These are phyloP conservation scores for Turdus rufiventris DNA, from an alignment of 2,113 vertebrate genomes.

Conservation along the genomic window DNA sequence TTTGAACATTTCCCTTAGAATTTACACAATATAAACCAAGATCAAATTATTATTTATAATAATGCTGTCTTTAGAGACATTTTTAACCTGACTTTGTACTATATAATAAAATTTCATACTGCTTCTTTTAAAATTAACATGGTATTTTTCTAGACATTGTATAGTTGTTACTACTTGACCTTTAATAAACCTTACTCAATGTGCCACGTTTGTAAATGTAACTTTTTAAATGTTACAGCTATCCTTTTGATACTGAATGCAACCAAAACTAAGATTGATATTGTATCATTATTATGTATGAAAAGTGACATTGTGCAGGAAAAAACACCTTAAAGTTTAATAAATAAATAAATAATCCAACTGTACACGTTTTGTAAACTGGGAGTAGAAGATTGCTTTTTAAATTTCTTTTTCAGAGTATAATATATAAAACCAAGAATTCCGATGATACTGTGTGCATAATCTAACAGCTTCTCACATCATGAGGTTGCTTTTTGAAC, in stretches of 20 bases:
- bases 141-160: constrained; percentile 58
- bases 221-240: constrained; percentile 18
- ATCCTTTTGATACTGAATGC: constrained; percentile 43
- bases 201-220: constrained; percentile 46
- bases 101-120: constrained; percentile 14
- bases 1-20: constrained; percentile 39
- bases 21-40: neutral
- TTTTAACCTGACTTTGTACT: neutral
- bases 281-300: neutral
- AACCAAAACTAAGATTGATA: neutral
- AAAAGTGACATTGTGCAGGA: neutral
- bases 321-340: neutral
- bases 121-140: neutral
- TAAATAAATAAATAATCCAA: neutral
- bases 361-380: neutral
- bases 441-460: neutral
- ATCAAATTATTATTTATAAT: constrained; percentile 43
- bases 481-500: neutral
- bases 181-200: neutral
- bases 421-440: neutral
- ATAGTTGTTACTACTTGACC: constrained; percentile 15
- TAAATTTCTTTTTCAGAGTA: neutral
- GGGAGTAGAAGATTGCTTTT: neutral
- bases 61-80: neutral
- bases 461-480: neutral